Evolutionary conservation across 1,140 invertebrate species (phyloP).

Genomic region (Cotesia chilonis): DNA sequence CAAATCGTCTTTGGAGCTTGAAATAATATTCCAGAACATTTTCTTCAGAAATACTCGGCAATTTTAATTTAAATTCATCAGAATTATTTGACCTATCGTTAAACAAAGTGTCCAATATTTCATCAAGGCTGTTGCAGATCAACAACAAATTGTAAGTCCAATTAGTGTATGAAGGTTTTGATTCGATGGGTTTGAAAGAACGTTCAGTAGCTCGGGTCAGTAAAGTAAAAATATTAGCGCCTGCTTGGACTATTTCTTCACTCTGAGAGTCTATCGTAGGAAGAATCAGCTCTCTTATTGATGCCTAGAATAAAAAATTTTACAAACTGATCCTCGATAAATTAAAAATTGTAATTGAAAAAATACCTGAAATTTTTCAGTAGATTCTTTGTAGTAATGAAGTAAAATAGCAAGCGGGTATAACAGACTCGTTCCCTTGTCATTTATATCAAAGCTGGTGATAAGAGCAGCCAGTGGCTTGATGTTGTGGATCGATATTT

Average conservation of each 20-base stretch:
- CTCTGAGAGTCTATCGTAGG: slow-evolving; percentile 48
- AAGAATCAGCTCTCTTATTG: slow-evolving; percentile 50
- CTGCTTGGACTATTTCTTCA: slow-evolving; percentile 46
- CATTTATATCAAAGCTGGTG: slow-evolving; percentile 39
- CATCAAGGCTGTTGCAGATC: slow-evolving; percentile 54
- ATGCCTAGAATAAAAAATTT: slow-evolving; percentile 39
- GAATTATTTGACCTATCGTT: slow-evolving; percentile 45
- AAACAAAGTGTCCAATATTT: slow-evolving; percentile 55
- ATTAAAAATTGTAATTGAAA: slow-evolving; percentile 14
- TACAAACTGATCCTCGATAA: slow-evolving; percentile 14
- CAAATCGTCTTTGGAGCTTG: slow-evolving; percentile 49
- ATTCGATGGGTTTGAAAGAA: slow-evolving; percentile 49
- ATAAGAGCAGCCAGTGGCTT: slow-evolving; percentile 52
- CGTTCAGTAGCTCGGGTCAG: slow-evolving; percentile 49
- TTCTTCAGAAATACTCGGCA: slow-evolving; percentile 48
- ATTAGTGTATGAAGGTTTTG: slow-evolving; percentile 44
- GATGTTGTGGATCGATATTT: slow-evolving; percentile 55
- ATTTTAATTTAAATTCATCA: slow-evolving; percentile 43
- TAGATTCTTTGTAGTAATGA: slow-evolving; percentile 53
- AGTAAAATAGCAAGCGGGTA: slow-evolving; percentile 52
- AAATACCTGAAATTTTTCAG: slow-evolving; percentile 50
- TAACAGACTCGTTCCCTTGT: slow-evolving; percentile 43
- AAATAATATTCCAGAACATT: slow-evolving; percentile 50
- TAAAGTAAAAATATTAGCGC: slow-evolving; percentile 53
- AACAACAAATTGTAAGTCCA: slow-evolving; percentile 51